phyloP scores from a whole-genome alignment of 2,797 vertebrate genomes.

The Parauchenoglanis punctatus region DNA sequence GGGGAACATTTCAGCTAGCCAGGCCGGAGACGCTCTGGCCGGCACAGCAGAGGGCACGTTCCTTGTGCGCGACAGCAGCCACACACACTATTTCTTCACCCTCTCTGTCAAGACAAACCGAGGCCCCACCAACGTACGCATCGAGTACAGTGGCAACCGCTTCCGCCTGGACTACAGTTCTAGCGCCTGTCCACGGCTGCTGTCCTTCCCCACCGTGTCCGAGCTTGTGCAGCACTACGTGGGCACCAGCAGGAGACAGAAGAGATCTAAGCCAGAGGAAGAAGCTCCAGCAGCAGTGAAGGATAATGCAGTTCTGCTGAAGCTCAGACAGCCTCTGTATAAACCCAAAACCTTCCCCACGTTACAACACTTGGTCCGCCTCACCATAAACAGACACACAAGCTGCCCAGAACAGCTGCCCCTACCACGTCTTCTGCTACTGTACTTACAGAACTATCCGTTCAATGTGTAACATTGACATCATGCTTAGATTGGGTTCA shows the following conservation, averaged over 20 bases:
- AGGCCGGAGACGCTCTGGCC: conserved; percentile 88
- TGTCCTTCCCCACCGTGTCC: conserved; percentile 88
- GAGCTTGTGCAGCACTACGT: conserved; percentile 91
- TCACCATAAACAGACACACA: conserved; percentile 83
- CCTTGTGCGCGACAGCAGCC: conserved; percentile 92
- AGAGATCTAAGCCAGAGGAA: conserved; percentile 40
- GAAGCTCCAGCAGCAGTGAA: conserved; percentile 61
- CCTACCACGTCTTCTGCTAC: conserved; percentile 82
- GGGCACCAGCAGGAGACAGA: conserved; percentile 72
- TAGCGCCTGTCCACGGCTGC: conserved; percentile 80
- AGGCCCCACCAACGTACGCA: conserved; percentile 91
- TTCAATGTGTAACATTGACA: conserved; percentile 81
- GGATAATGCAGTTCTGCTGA: conserved; percentile 82
- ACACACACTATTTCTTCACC: conserved; percentile 90
- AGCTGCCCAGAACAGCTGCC: conserved; percentile 78
- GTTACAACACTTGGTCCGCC: conserved; percentile 89
- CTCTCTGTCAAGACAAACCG: conserved; percentile 90
- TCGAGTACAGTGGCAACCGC: conserved; percentile 83
- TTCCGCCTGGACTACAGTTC: conserved; percentile 90
- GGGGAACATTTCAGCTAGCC: conserved; percentile 87
- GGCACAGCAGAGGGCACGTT: conserved; percentile 89
- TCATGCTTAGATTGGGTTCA: background rate
- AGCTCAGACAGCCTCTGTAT: conserved; percentile 80
- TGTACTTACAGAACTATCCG: conserved; percentile 90
- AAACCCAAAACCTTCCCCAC: conserved; percentile 79